These are phyloP conservation scores for Penelope pileata DNA, from an alignment of 2,113 vertebrate species.

Conservation along the genomic window DNA sequence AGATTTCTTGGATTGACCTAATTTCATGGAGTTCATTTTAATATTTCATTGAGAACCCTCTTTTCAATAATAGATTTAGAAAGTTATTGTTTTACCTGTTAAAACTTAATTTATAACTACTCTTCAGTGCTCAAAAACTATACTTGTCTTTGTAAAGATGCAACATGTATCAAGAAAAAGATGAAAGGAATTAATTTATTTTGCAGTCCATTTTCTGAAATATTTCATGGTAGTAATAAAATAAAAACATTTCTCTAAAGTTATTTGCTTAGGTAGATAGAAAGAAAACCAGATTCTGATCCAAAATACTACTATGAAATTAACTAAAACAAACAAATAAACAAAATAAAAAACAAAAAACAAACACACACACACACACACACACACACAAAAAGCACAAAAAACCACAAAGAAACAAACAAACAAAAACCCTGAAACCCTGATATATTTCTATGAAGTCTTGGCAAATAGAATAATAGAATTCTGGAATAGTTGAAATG, in stretches of 20 bases:
- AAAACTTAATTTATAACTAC: neutral
- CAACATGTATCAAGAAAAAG: neutral
- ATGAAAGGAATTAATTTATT: neutral
- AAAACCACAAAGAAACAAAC: neutral
- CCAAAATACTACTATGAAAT: neutral
- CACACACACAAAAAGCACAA: no score
- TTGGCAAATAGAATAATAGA: neutral
- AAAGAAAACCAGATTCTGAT: neutral
- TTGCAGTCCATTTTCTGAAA: neutral
- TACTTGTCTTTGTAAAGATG: neutral
- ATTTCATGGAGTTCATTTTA: neutral
- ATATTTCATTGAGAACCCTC: neutral
- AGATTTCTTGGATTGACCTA: neutral
- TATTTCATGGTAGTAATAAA: neutral
- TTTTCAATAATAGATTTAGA: neutral
- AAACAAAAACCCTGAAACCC: neutral
- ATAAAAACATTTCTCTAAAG: neutral
- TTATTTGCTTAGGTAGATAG: neutral
- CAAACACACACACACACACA: no score
- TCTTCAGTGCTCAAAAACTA: neutral
- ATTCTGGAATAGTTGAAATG: neutral
- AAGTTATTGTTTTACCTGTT: neutral
- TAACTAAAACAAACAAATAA: neutral
- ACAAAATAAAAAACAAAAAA: neutral
- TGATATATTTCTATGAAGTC: neutral